phyloP scores from a whole-genome alignment of 2,113 vertebrate genomes.

The Etheostoma spectabile region DNA sequence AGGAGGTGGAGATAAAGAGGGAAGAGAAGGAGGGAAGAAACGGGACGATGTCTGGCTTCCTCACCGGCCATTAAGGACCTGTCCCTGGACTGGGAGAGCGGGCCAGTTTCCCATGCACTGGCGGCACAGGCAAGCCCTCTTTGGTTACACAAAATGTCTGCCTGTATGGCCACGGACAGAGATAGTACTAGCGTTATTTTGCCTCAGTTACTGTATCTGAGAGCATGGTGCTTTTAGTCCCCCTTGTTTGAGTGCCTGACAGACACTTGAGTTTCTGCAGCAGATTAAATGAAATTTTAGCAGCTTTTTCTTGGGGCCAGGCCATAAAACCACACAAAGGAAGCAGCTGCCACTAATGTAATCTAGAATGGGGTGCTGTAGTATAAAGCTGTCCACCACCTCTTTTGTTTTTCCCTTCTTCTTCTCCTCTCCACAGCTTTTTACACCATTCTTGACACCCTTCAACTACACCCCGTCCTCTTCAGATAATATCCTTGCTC shows the following conservation, averaged over 20 bases:
- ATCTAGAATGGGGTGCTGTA: constrained; percentile 82
- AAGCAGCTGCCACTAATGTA: constrained; percentile 92
- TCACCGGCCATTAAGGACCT: constrained; percentile 64
- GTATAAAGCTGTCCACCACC: constrained; percentile 79
- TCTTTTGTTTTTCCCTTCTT: constrained; percentile 77
- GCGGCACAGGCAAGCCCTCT: constrained; percentile 74
- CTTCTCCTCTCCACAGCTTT: constrained; percentile 68
- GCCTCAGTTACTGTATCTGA: constrained; percentile 89
- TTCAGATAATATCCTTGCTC: constrained; percentile 70
- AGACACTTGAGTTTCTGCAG: constrained; percentile 90
- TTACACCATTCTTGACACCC: constrained; percentile 69
- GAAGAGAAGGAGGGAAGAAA: constrained; percentile 44
- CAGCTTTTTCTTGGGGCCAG: constrained; percentile 85
- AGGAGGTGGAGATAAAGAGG: constrained; percentile 75
- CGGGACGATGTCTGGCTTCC: constrained; percentile 55
- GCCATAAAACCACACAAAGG: constrained; percentile 88
- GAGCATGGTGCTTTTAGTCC: constrained; percentile 90
- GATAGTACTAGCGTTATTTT: constrained; percentile 92
- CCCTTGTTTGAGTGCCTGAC: constrained; percentile 88
- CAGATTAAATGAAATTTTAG: constrained; percentile 97
- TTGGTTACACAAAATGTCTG: constrained; percentile 90
- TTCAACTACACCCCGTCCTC: constrained; percentile 64
- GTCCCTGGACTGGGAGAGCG: constrained; percentile 71
- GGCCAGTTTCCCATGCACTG: constrained; percentile 81
- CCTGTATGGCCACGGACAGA: constrained; percentile 70